A percentile compares a stretch with the other conserved stretches of the same genome.
These are phyloP conservation scores for Xiphias gladius DNA, from an alignment of 2,113 vertebrate species.

Conservation along the genomic window DNA sequence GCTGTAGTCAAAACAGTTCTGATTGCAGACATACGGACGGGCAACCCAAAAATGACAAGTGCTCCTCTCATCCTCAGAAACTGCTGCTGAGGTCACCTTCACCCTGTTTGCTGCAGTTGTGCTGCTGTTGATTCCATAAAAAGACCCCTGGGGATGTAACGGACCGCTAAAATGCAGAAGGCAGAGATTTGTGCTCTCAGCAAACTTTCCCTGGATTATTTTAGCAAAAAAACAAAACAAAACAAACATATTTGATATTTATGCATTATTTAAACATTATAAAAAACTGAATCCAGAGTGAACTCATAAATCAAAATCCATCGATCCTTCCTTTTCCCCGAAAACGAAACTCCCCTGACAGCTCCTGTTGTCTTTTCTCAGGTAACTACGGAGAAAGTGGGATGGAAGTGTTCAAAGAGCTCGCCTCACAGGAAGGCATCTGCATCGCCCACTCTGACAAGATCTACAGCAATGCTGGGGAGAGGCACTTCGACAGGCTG, in stretches of 20 bases:
- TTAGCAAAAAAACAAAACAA: neutral
- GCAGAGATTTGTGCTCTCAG: conserved; percentile 2
- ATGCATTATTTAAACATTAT: neutral
- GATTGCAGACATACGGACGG: neutral
- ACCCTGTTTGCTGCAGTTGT: conserved; percentile 23
- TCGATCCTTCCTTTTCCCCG: neutral
- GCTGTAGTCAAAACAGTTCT: neutral
- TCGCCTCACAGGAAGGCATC: conserved; percentile 94
- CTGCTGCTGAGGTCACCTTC: conserved; percentile 39
- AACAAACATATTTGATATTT: neutral
- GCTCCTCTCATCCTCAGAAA: neutral
- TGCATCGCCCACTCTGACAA: conserved; percentile 98
- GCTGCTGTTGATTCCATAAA: conserved; percentile 43
- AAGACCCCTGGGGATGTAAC: conserved; percentile 34
- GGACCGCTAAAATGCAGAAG: conserved; percentile 9
- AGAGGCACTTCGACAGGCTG: conserved; percentile 96
- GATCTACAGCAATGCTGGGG: conserved; percentile 98
- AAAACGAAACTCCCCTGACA: conserved; percentile 13
- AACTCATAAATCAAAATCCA: neutral
- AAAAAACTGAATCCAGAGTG: neutral
- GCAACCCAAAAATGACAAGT: conserved; percentile 11
- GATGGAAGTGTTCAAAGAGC: conserved; percentile 98
- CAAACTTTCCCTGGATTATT: neutral
- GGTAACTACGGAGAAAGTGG: conserved; percentile 98
- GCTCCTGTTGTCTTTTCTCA: conserved; percentile 67